phyloP scores from a whole-genome alignment of 2,113 vertebrate species.

The Emydocephalus ijimae region DNA sequence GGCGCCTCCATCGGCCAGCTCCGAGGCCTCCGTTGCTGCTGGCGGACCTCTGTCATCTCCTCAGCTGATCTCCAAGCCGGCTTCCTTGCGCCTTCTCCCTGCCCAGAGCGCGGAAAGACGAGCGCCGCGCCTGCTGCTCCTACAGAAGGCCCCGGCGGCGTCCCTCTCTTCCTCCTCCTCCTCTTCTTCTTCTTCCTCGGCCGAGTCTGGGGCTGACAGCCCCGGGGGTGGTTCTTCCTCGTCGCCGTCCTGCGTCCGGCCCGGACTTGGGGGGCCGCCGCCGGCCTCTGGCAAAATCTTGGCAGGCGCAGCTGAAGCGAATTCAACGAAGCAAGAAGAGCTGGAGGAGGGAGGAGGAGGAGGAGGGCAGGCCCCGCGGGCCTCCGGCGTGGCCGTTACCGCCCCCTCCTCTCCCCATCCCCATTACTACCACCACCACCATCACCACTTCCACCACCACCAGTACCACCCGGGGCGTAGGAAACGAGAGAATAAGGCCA shows the following conservation, averaged over 20 bases:
- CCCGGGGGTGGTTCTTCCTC: slow-evolving; percentile 68
- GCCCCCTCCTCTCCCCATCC: slow-evolving; percentile 40
- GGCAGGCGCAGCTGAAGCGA: slow-evolving; percentile 60
- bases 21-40: slow-evolving; percentile 50
- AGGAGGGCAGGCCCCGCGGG: not conserved
- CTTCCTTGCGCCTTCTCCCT: slow-evolving; percentile 23
- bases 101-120: slow-evolving; percentile 64
- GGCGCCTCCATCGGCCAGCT: not conserved
- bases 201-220: slow-evolving; percentile 77
- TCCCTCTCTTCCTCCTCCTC: slow-evolving; percentile 68
- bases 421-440: slow-evolving; percentile 58
- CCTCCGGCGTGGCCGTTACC: slow-evolving; percentile 50
- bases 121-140: slow-evolving; percentile 20
- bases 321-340: slow-evolving; percentile 65
- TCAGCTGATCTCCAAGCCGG: slow-evolving; percentile 35
- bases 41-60: slow-evolving; percentile 53
- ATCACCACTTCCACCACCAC: slow-evolving; percentile 66
- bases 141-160: slow-evolving; percentile 76
- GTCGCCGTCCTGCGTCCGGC: slow-evolving; percentile 70
- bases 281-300: slow-evolving; percentile 26
- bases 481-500: slow-evolving; percentile 97
- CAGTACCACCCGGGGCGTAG: slow-evolving; percentile 87
- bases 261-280: slow-evolving; percentile 39
- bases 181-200: slow-evolving; percentile 68
- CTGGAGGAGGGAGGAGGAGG: not conserved